Evolutionary conservation across 2,888 invertebrate genomes (phyloP).

Genomic region (Agrochola circellaris): DNA sequence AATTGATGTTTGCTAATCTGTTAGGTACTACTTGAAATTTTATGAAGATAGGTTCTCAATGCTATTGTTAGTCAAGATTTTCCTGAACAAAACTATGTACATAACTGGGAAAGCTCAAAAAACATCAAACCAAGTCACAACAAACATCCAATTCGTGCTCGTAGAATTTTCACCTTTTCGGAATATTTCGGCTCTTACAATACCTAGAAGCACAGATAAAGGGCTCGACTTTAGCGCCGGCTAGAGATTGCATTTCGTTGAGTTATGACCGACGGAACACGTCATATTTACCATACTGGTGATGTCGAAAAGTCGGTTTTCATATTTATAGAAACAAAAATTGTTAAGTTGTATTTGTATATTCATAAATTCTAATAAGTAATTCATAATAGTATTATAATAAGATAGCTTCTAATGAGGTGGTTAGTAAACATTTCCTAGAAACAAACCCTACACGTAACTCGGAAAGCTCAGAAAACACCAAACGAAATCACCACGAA

Average conservation of each 20-base stretch:
- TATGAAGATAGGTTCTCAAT: not conserved
- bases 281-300: constrained; percentile 64
- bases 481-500: constrained; percentile 16
- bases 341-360: too few species aligned
- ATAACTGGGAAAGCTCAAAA: not conserved
- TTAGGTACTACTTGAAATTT: not conserved
- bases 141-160: constrained; percentile 13
- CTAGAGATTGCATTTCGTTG: constrained; percentile 70
- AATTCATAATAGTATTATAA: too few species aligned
- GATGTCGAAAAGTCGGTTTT: too few species aligned
- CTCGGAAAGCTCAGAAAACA: not conserved
- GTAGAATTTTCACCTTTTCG: constrained; percentile 38
- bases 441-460: not conserved
- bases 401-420: too few species aligned
- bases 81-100: not conserved
- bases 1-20: not conserved
- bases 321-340: too few species aligned
- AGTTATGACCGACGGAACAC: constrained; percentile 65
- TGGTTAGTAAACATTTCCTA: not conserved
- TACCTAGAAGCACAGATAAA: constrained; percentile 65
- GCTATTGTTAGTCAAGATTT: not conserved
- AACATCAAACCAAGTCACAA: constrained; percentile 1
- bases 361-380: too few species aligned
- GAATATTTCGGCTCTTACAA: constrained; percentile 51
- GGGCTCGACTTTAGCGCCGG: constrained; percentile 52